Base-by-base conservation (phyloP, 2,888 invertebrate species). In the Candidula unifasciata region DNA sequence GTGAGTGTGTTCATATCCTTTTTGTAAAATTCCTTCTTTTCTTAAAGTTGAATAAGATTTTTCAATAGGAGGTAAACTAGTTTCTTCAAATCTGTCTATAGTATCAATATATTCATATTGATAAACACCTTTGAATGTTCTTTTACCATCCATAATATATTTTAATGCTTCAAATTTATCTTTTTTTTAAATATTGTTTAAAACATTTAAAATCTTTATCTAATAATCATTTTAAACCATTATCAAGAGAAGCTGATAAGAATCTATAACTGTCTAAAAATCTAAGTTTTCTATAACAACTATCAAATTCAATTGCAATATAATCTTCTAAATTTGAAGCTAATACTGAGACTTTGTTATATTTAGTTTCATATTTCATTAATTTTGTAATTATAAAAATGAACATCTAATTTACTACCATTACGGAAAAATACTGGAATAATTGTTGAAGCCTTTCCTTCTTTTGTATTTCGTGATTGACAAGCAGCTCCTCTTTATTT, bases 371-470 rank as follows among this genome's bases (percentile, higher is more conserved):
- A 82, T 82, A 82, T 44, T 82, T 82, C 82, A 82, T 80, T 37
- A 83, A 37, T 77, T 80, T 81, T 77, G 68, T 76, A 60, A 85
- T 85, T 76, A 86, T 69, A 78, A 86, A 86, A 57, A 83, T 85
- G 64, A 87, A 87, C 84, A 82, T 87, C 87, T 82, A 85, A 86
- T n/a, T 71, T 71, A 64, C 77, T 80, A 30, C 86, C 85, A 83
- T 86, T 86, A 68, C 85, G 86, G 83, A 83, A 85, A 24, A 83
- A 85, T 16, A 87, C 79, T n/a, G 87, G 86, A 52, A 87, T 74
- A 44, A 44, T 44, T 78, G 80, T 85, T 0, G 73, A 35, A 44
- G 1, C 16, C 74, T 80, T 86, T 78, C 85, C 87, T 87, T 87
- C 82, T 86, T 86, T 86, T 77, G 80, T 83, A 83, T 86, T 86